phyloP scores from a whole-genome alignment of 2,888 invertebrate genomes.

The Pyrochroa serraticornis region DNA sequence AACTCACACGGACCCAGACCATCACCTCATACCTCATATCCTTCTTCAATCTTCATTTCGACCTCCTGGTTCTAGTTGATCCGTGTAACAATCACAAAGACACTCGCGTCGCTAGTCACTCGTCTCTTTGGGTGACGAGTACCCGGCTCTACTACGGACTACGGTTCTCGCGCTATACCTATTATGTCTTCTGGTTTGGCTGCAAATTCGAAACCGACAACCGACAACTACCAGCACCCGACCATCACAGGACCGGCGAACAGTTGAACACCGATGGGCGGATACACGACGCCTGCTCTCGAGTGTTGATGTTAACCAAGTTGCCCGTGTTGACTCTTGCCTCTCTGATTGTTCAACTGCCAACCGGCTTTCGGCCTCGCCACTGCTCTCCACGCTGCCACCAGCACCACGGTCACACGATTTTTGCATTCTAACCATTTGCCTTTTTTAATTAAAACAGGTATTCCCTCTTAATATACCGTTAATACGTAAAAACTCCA shows the following conservation, averaged over 20 bases:
- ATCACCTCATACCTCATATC: no score
- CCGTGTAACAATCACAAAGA: background rate
- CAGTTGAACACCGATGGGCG: conserved; percentile 20
- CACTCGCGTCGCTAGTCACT: background rate
- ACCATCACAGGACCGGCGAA: conserved; percentile 2
- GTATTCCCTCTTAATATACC: conserved; percentile 44
- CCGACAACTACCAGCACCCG: conserved; percentile 8
- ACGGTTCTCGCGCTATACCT: conserved; percentile 6
- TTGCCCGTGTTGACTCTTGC: conserved; percentile 32
- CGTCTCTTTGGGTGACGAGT: conserved; percentile 5
- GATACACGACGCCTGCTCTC: conserved; percentile 24
- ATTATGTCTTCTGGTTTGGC: background rate
- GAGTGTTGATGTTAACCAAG: conserved; percentile 31
- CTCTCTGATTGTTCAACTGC: conserved; percentile 31
- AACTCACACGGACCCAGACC: conserved; percentile 8
- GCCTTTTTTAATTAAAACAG: conserved; percentile 46
- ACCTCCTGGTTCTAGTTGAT: no score
- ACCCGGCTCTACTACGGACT: conserved; percentile 11
- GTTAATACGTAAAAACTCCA: conserved; percentile 44
- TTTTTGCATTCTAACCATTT: conserved; percentile 45
- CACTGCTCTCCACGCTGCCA: conserved; percentile 9
- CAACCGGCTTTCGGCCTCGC: conserved; percentile 15
- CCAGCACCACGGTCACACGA: conserved; percentile 38
- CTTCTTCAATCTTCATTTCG: no score
- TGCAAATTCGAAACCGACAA: conserved; percentile 20